These are phyloP conservation scores for Itoplectis maculator DNA, from an alignment of 2,888 invertebrate species.

Conservation along the genomic window DNA sequence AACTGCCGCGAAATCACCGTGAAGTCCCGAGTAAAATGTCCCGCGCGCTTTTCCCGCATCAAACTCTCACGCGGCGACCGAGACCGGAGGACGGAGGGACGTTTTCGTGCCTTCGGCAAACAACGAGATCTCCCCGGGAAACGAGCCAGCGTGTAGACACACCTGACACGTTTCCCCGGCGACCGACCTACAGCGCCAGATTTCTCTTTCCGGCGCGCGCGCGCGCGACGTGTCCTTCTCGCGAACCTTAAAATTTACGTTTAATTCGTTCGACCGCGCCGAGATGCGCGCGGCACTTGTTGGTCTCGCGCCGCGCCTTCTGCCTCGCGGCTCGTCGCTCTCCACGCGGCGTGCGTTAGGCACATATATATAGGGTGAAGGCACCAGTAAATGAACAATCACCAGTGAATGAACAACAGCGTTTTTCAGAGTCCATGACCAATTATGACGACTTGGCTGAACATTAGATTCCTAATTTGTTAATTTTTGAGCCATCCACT, in stretches of 20 bases:
- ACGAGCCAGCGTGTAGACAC: slow-evolving; percentile 24
- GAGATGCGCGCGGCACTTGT: slow-evolving; percentile 14
- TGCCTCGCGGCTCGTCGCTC: not conserved
- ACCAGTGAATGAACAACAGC: too few relatives aligned
- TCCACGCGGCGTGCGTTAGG: not conserved
- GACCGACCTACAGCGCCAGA: slow-evolving; percentile 80
- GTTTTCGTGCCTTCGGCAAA: slow-evolving; percentile 19
- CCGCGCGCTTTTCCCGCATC: not conserved
- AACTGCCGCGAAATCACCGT: too few relatives aligned
- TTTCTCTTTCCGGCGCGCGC: slow-evolving; percentile 75
- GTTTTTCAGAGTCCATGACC: too few relatives aligned
- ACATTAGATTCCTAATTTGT: too few relatives aligned
- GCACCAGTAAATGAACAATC: too few relatives aligned
- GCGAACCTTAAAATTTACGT: slow-evolving; percentile 50
- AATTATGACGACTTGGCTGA: too few relatives aligned
- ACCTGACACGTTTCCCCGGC: slow-evolving; percentile 64
- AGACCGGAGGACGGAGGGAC: not conserved
- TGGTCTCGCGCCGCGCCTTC: not conserved
- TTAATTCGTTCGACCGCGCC: slow-evolving; percentile 34
- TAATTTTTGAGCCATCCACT: too few relatives aligned
- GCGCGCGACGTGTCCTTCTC: slow-evolving; percentile 63
- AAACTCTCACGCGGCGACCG: not conserved
- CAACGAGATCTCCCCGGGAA: slow-evolving; percentile 19
- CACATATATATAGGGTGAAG: not conserved
- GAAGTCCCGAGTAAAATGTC: not conserved